Evolutionary conservation across 2,888 invertebrate genomes (phyloP), one percentile per base, ranked within the genome.

Genomic region (Eupelmus urozonus): DNA sequence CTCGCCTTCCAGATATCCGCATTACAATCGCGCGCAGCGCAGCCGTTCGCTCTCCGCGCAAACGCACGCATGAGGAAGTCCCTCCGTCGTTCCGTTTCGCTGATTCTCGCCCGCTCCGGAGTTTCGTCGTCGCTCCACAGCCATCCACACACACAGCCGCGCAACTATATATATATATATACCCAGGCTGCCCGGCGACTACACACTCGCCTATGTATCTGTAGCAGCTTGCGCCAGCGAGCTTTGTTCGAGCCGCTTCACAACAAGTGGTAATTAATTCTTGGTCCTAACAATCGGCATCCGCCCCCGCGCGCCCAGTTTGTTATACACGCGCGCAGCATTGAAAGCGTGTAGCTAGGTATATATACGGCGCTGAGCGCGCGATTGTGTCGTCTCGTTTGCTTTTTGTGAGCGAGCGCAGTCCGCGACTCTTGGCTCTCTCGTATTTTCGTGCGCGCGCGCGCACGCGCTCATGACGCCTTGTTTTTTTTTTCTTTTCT

Each of bases 261-360:
- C 84, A 85, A 86, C 85, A 87, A 87, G 85, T 85, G 86, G 87
- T 87, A 87, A 87, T 87, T 87, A 87, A 87, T 87, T 87, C 85
- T 85, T 82, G 84, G 81, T 79, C 80, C 82, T 82, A 85, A 86
- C 85, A 86, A 87, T 87, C 84, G 83, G 83, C 81, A 18, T 34
- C 11, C 9, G n/a, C 80, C 55, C 73, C 69, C 59, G 66, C 65
- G 59, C 59, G 76, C 81, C 57, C 78, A 79, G 76, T 75, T 79
- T 80, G 79, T 76, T 70, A 76, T 78, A 76, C 78, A 80, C 69
- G 75, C 79, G 7, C 13, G 16, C 13, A 57, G 23, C 29, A 59
- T 49, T 49, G 23, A 60, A 59, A 59, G 29, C 53, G 42, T 16
- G 40, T 23, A 27, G 23, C 34, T 7, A 27, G 13, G 9, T 55